phyloP scores from a whole-genome alignment of 92 coral and sea anemone genomes.

The Porites divaricata region DNA sequence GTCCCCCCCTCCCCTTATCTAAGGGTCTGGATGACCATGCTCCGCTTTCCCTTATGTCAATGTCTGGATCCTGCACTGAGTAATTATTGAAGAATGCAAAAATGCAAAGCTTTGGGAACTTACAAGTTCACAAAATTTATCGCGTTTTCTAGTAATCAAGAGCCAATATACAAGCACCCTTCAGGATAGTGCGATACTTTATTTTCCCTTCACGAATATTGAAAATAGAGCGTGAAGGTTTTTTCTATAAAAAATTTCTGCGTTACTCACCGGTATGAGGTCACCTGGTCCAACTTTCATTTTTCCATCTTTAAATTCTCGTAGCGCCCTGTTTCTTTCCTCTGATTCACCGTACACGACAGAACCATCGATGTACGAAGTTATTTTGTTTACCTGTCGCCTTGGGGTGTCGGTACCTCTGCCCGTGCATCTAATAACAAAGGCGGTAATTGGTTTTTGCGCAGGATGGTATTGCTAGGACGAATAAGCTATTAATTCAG shows the following conservation, averaged over 20 bases:
- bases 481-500: neutral
- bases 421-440: conserved; percentile 77
- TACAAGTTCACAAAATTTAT: too few species aligned
- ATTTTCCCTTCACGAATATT: too few species aligned
- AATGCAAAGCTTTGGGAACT: too few species aligned
- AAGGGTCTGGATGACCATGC: too few species aligned
- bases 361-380: conserved; percentile 92
- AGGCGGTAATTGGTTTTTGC: neutral
- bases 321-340: conserved; percentile 61
- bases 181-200: too few species aligned
- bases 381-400: conserved; percentile 81
- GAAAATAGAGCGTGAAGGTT: too few species aligned
- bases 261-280: conserved; percentile 76
- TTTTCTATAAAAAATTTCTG: neutral
- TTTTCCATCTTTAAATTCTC: conserved; percentile 83
- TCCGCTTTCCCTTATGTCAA: too few species aligned
- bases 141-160: too few species aligned
- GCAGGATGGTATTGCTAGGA: neutral
- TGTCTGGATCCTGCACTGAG: too few species aligned
- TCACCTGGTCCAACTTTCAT: conserved; percentile 79
- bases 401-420: conserved; percentile 67
- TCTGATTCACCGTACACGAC: conserved; percentile 83
- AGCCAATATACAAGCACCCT: too few species aligned
- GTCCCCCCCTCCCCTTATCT: too few species aligned
- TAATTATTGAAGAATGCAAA: too few species aligned